Percentiles rank a stretch among this genome's conserved stretches.
Evolutionary conservation across 2,113 vertebrate species (phyloP).

Genomic region (Camelus dromedarius): DNA sequence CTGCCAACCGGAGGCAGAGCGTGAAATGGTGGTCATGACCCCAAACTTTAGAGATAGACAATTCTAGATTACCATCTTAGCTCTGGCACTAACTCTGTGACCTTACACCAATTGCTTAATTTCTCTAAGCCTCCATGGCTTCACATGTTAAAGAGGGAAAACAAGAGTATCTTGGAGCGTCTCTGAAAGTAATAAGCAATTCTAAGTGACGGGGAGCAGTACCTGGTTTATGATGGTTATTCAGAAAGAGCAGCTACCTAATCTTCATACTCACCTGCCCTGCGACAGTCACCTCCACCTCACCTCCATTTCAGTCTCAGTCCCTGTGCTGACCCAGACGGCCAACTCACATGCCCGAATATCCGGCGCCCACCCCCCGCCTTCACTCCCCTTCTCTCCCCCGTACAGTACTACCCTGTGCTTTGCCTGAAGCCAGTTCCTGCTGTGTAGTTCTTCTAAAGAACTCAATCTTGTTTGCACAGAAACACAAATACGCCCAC

Average conservation of each 20-base stretch:
- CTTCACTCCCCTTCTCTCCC: neutral
- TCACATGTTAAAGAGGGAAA: neutral
- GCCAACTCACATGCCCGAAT: neutral
- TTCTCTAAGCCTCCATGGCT: neutral
- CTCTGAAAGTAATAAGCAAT: slow-evolving; percentile 36
- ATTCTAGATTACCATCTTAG: neutral
- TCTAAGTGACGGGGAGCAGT: neutral
- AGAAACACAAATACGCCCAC: slow-evolving; percentile 58
- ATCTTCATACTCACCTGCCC: neutral
- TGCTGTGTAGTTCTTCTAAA: slow-evolving; percentile 58
- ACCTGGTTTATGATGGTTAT: neutral
- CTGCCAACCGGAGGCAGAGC: neutral
- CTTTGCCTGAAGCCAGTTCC: slow-evolving; percentile 13
- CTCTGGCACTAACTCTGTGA: neutral
- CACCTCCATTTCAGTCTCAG: neutral
- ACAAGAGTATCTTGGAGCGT: neutral
- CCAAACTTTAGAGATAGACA: neutral
- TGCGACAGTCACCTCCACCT: neutral
- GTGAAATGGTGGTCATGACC: neutral
- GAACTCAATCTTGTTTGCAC: slow-evolving; percentile 17
- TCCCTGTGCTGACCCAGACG: neutral
- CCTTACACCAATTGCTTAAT: neutral
- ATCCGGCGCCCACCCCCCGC: rapidly evolving
- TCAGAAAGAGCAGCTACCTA: neutral
- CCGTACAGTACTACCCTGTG: neutral